These are phyloP conservation scores for Diadegma fenestrale DNA, from an alignment of 2,888 invertebrate genomes.

Conservation along the genomic window DNA sequence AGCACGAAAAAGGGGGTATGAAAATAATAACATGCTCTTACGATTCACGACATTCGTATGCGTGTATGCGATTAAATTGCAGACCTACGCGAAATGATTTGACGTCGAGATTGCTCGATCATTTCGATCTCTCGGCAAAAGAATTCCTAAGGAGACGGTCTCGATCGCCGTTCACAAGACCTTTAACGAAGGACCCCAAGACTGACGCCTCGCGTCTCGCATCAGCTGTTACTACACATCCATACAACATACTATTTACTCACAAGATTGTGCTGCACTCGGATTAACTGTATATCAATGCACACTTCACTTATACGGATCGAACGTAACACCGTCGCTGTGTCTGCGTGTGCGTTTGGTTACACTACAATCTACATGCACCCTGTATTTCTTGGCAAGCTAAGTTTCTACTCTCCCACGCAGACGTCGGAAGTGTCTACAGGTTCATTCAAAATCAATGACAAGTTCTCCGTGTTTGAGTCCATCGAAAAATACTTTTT, in stretches of 20 bases:
- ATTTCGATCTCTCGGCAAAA: slow-evolving; percentile 50
- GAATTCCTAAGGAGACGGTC: slow-evolving; percentile 55
- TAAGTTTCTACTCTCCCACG: slow-evolving; percentile 62
- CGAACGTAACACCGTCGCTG: not conserved
- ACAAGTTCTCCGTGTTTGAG: too few relatives aligned
- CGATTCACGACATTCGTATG: not conserved
- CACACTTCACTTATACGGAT: not conserved
- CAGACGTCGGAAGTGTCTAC: slow-evolving; percentile 36
- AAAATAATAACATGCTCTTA: slow-evolving; percentile 1
- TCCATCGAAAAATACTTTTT: too few relatives aligned
- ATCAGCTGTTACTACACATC: slow-evolving; percentile 64
- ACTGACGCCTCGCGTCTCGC: slow-evolving; percentile 67
- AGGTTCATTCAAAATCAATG: slow-evolving; percentile 15
- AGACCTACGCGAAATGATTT: slow-evolving; percentile 30
- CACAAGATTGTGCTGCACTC: slow-evolving; percentile 2
- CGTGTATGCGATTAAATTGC: slow-evolving; percentile 11
- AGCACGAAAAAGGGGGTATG: not conserved
- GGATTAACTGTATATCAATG: slow-evolving; percentile 27
- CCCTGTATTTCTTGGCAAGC: slow-evolving; percentile 28
- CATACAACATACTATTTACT: slow-evolving; percentile 11
- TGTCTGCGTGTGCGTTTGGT: slow-evolving; percentile 26
- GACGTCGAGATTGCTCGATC: slow-evolving; percentile 38
- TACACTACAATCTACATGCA: slow-evolving; percentile 39
- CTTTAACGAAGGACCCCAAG: slow-evolving; percentile 67
- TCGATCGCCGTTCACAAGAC: slow-evolving; percentile 70